These are phyloP conservation scores for Thecocarcelia acutangulata DNA, from an alignment of 2,888 invertebrate species.

Conservation along the genomic window DNA sequence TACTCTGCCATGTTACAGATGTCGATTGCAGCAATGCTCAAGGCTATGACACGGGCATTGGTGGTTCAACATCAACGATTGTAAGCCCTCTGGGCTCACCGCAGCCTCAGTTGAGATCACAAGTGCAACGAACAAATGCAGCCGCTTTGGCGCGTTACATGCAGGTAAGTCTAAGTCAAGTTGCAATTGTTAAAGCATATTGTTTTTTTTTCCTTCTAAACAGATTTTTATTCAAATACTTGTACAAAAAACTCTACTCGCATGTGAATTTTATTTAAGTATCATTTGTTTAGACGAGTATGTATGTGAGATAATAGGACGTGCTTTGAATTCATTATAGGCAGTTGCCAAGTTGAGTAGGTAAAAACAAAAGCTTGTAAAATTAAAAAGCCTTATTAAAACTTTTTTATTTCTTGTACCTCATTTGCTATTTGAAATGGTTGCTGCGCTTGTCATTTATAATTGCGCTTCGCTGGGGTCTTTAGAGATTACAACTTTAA, in stretches of 20 bases:
- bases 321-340: conserved; percentile 43
- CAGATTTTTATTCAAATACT: conserved; percentile 26
- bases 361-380: conserved; percentile 23
- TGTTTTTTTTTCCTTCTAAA: too few relatives aligned
- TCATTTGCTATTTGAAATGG: conserved; percentile 29
- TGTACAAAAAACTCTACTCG: not conserved
- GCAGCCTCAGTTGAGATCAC: conserved; percentile 82
- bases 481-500: conserved; percentile 48
- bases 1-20: conserved; percentile 72
- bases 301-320: conserved; percentile 26
- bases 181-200: not conserved
- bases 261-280: conserved; percentile 21
- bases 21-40: conserved; percentile 80
- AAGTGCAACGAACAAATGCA: conserved; percentile 83
- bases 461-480: conserved; percentile 38
- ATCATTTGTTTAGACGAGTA: not conserved
- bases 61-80: conserved; percentile 81
- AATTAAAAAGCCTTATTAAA: conserved; percentile 26
- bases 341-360: conserved; percentile 23
- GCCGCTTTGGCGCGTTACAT: conserved; percentile 86
- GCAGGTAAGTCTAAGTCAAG: conserved; percentile 76
- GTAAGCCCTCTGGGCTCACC: conserved; percentile 82
- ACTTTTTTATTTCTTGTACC: not conserved
- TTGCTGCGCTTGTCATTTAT: conserved; percentile 48
- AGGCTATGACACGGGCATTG: conserved; percentile 82